Conservation (phyloP, 2,888 invertebrate species). For the Eupithecia abbreviata region DNA sequence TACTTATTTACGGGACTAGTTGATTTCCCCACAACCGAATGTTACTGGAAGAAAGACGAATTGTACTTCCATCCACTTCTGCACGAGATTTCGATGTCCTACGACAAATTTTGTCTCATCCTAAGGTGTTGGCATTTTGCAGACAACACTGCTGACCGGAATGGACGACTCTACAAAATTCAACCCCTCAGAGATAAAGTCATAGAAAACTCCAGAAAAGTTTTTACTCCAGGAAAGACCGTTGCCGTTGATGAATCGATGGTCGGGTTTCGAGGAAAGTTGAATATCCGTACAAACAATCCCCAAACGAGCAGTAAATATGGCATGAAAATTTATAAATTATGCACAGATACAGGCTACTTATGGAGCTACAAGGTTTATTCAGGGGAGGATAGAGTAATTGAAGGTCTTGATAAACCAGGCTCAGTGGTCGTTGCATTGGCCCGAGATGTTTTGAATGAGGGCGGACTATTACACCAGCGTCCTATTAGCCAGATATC, state of each 20-base stretch:
- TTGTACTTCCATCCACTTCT: constrained; percentile 34
- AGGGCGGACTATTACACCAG: constrained; percentile 35
- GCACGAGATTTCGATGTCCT: constrained; percentile 34
- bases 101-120: constrained; percentile 31
- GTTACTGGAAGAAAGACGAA: constrained; percentile 34
- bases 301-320: constrained; percentile 34
- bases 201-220: constrained; percentile 33
- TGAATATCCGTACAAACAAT: constrained; percentile 27
- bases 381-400: constrained; percentile 29
- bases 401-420: constrained; percentile 30
- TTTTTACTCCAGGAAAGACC: constrained; percentile 34
- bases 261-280: constrained; percentile 33
- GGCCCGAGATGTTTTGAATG: constrained; percentile 24
- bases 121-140: constrained; percentile 38
- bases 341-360: constrained; percentile 33
- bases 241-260: constrained; percentile 38
- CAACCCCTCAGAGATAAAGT: constrained; percentile 36
- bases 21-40: constrained; percentile 30
- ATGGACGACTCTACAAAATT: constrained; percentile 38
- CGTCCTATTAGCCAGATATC: constrained; percentile 29
- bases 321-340: constrained; percentile 39
- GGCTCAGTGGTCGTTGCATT: constrained; percentile 31
- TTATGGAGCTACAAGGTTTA: constrained; percentile 38
- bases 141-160: constrained; percentile 27
- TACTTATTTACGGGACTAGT: constrained; percentile 32